Evolutionary conservation across 2,113 vertebrate genomes (phyloP).

Genomic region (Rhea pennata): DNA sequence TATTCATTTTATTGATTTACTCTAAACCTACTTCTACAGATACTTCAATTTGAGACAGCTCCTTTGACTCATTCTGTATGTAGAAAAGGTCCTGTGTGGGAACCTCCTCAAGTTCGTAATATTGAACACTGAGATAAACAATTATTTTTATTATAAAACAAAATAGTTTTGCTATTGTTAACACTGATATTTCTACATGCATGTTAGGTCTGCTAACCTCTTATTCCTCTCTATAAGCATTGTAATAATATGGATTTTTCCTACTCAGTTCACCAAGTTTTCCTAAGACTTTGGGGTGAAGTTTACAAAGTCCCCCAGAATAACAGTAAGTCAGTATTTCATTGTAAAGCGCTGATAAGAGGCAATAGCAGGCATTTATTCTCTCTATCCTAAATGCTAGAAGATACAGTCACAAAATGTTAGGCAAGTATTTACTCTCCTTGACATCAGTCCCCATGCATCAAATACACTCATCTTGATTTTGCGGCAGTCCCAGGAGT

Average conservation of each 20-base stretch:
- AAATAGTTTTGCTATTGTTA: neutral
- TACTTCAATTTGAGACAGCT: neutral
- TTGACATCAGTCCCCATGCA: neutral
- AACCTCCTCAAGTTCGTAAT: neutral
- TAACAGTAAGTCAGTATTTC: neutral
- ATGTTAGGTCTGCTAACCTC: neutral
- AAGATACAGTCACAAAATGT: neutral
- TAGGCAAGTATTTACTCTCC: neutral
- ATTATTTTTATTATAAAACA: neutral
- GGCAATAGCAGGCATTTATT: neutral
- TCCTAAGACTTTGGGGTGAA: neutral
- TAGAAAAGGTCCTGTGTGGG: neutral
- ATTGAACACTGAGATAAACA: neutral
- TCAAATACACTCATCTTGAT: neutral
- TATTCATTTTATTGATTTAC: conserved; percentile 62
- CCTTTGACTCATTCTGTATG: neutral
- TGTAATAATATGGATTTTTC: neutral
- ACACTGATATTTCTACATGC: neutral
- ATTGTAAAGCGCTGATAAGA: neutral
- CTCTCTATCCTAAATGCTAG: neutral
- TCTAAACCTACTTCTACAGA: conserved; percentile 34
- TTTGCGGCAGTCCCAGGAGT: neutral
- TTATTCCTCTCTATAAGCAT: neutral
- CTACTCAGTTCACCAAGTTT: neutral
- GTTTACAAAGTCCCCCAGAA: neutral